Conservation (phyloP, 2,888 invertebrate species). For the Plusia festucae region DNA sequence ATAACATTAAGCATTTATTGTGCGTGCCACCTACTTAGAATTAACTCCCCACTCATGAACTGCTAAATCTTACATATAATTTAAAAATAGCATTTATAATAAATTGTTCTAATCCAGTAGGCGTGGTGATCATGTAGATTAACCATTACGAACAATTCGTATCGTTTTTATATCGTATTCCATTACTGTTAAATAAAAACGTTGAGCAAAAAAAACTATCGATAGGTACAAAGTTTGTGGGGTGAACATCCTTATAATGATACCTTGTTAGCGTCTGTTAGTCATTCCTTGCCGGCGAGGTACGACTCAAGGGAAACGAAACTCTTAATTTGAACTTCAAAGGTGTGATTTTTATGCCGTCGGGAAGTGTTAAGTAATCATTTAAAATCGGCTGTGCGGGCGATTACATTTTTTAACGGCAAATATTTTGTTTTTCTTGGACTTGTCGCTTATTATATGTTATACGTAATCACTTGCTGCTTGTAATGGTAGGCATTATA, state of each 20-base stretch:
- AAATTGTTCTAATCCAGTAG: conserved; percentile 51
- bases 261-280: conserved; percentile 86
- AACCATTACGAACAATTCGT: conserved; percentile 55
- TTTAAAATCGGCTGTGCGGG: conserved; percentile 74
- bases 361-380: conserved; percentile 85
- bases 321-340: conserved; percentile 83
- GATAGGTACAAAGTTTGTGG: conserved; percentile 74
- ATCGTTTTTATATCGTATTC: conserved; percentile 52
- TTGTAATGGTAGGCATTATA: conserved; percentile 54
- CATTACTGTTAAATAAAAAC: conserved; percentile 65
- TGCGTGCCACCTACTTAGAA: conserved; percentile 15
- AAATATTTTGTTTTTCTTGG: conserved; percentile 68
- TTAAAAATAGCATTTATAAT: conserved; percentile 47
- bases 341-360: conserved; percentile 84
- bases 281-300: conserved; percentile 75
- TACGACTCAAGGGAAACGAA: conserved; percentile 75
- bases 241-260: conserved; percentile 85
- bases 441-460: conserved; percentile 67
- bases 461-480: conserved; percentile 53
- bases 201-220: conserved; percentile 72
- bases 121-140: conserved; percentile 46
- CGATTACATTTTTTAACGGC: conserved; percentile 66
- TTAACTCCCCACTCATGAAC: conserved; percentile 14
- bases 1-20: conserved; percentile 12
- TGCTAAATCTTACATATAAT: conserved; percentile 44